Evolutionary conservation across 2,888 invertebrate genomes (phyloP).

Genomic region (Bembecia ichneumoniformis): DNA sequence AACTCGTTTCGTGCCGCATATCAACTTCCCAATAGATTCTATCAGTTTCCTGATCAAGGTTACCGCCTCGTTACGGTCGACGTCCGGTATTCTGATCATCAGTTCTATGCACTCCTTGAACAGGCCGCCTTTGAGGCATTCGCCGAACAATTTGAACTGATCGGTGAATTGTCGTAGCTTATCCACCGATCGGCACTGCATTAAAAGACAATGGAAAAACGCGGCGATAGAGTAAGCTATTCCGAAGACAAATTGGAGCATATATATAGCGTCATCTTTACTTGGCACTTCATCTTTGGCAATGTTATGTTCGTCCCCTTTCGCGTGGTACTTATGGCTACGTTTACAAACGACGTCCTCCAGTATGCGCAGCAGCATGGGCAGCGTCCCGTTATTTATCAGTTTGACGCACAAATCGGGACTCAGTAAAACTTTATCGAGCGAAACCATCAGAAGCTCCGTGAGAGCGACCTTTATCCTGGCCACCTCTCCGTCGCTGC

Average conservation of each 20-base stretch:
- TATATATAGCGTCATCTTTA: conserved; percentile 58
- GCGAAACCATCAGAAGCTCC: conserved; percentile 68
- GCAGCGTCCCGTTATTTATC: conserved; percentile 74
- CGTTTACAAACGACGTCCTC: conserved; percentile 68
- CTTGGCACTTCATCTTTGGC: conserved; percentile 24
- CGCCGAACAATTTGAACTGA: conserved; percentile 71
- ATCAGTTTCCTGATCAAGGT: conserved; percentile 66
- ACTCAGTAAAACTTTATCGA: conserved; percentile 68
- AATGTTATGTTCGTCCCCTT: conserved; percentile 25
- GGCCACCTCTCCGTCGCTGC: conserved; percentile 47
- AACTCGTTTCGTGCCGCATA: conserved; percentile 70
- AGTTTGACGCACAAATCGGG: conserved; percentile 70
- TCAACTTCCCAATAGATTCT: conserved; percentile 69
- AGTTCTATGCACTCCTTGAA: conserved; percentile 69
- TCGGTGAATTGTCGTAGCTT: conserved; percentile 71
- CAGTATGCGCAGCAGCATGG: conserved; percentile 72
- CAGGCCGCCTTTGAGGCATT: conserved; percentile 71
- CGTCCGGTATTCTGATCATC: conserved; percentile 63
- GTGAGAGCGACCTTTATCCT: conserved; percentile 70
- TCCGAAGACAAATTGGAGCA: conserved; percentile 74
- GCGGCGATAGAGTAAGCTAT: conserved; percentile 72
- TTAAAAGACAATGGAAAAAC: conserved; percentile 72
- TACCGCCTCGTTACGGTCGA: conserved; percentile 42
- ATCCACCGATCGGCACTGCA: conserved; percentile 67
- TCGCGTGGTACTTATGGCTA: conserved; percentile 29